Evolutionary conservation across 1,140 invertebrate species (phyloP).

Genomic region (Nylanderia fulva): DNA sequence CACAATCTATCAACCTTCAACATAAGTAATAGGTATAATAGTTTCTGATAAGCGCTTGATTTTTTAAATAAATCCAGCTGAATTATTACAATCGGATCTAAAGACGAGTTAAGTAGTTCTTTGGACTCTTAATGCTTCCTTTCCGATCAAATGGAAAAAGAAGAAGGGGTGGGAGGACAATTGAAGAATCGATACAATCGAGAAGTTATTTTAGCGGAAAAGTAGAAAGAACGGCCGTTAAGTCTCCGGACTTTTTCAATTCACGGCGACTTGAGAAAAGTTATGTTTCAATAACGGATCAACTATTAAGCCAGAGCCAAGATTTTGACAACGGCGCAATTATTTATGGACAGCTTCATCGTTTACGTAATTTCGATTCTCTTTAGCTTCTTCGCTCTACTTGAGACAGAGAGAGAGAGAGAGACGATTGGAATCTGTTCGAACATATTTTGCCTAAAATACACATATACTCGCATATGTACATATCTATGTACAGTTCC

Average conservation of each 20-base stretch:
- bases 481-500: neutral
- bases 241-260: neutral
- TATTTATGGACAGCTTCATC: neutral
- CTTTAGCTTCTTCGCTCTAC: neutral
- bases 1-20: neutral
- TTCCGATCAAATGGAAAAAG: neutral
- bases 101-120: conserved; percentile 9
- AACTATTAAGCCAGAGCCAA: neutral
- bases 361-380: too few species aligned
- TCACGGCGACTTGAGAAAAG: neutral
- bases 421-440: neutral
- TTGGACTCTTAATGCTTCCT: conserved; percentile 10
- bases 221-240: neutral
- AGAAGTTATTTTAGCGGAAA: conserved; percentile 13
- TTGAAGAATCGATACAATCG: conserved; percentile 24
- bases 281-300: conserved; percentile 2
- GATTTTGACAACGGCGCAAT: neutral
- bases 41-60: neutral
- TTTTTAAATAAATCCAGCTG: neutral
- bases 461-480: neutral
- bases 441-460: conserved; percentile 52
- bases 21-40: neutral
- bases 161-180: neutral
- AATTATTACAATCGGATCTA: neutral
- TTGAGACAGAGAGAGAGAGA: too few species aligned